Evolutionary conservation across 2,113 vertebrate species (phyloP), one percentile per base, ranked within the genome.

Genomic region (Bubo blakistoni): DNA sequence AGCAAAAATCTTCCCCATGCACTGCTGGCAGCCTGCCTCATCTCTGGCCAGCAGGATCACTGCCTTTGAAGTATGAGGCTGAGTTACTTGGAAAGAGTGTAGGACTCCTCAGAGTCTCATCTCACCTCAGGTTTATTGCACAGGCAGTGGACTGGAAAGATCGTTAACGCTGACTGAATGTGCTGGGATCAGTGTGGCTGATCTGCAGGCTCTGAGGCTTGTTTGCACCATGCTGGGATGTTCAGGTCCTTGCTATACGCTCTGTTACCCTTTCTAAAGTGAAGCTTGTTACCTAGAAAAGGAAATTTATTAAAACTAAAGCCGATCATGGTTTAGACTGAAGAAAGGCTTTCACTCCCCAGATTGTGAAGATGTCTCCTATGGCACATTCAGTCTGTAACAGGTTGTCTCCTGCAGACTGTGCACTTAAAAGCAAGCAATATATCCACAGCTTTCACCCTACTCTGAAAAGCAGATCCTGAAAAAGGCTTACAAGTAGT

Each of bases 1-100:
- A 81, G 71, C 36, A 71, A 62, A 72, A 49, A 5, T 51, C 49
- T 49, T 59, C 21, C 46, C 18, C 0, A 0, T 1, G 15, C 79
- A 26, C 24, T 6, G 59, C 88, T 70, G 96, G 49, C 90, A 92
- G 49, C 44, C 74, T 61, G 66, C 62, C 62, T 66, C 17, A 17
- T 38, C 71, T 40, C 87, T 85, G 77, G 42, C 29, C 72, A 70
- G 77, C 46, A n/a, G 87, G 51, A 61, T 59, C 63, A 18, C 27
- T 61, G 74, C 27, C 62, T 82, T 88, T 93, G 52, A 82, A 47
- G 66, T 36, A 36, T 17, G 52, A 88, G 40, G 38, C 19, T 14
- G 36, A 88, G 54, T 65, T 72, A 65, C 59, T 49, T 78, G 69
- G 38, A 70, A 63, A n/a, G 59, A 57, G 36, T 4, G 17, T 38